Base-by-base conservation (phyloP, 2,797 vertebrate genomes). In the Propithecus deckenii region DNA sequence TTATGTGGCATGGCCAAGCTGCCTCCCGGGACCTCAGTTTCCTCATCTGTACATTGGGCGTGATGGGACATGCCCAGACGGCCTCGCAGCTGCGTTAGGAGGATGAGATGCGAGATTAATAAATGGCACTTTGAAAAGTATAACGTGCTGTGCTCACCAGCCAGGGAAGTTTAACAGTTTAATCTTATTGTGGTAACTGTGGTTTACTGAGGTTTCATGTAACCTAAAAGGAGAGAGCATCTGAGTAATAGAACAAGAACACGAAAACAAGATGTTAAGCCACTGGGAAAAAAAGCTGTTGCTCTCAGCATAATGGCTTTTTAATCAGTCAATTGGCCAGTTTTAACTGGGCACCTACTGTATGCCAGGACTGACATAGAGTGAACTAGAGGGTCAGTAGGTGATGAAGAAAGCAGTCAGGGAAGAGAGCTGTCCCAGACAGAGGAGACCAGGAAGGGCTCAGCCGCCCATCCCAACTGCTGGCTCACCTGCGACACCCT, bases 11-110 rank as follows among this genome's bases (percentile, higher is more conserved):
- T 38, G 32, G 41, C 22, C 30, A 38, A 79, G 57, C 30, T 1
- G 0, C 41, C 85, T 90, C 72, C 52, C 0, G 4, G 78, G 79
- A 93, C 61, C 55, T 78, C 88, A 48, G 63, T 95, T 94, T 96
- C 55, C 75, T 84, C n/a, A 75, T 96, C 92, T 78, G 50, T 79
- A 81, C 50, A 71, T 17, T 87, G 95, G 93, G 81, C 55, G n/a
- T 23, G 67, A 92, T 96, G 61, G n/a, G 30, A 28, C 85, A 90
- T 92, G 65, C 72, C 72, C 48, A 2, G 20, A 61, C 15, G 25
- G 38, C 59, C 75, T 86, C 28, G 25, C 17, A 5, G 18, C 79
- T 14, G 22, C 61, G 28, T 81, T 57, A 52, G 41, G 71, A 87
- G 38, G 20, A 52, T 75, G 38, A 83, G 79, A 71, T 59, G 75